Percentiles rank a stretch among this genome's conserved stretches.
phyloP scores from a whole-genome alignment of 2,113 vertebrate species.

The Prochilodus magdalenae region DNA sequence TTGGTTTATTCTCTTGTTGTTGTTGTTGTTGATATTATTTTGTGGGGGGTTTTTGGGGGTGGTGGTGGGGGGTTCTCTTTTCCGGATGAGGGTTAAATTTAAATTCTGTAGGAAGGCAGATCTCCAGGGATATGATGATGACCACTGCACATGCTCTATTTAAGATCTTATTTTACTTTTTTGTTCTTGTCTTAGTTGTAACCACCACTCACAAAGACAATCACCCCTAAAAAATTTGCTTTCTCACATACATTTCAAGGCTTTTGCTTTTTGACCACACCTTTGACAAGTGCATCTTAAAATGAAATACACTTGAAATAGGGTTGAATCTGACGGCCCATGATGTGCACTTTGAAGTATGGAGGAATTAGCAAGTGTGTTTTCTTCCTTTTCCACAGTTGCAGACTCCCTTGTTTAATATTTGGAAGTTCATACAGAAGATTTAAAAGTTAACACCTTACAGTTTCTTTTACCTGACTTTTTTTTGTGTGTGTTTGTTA shows the following conservation, averaged over 20 bases:
- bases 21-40: too few species aligned
- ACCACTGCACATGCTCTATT: neutral
- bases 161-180: neutral
- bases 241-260: neutral
- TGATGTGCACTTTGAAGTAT: neutral
- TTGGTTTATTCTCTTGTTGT: too few species aligned
- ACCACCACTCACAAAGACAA: neutral
- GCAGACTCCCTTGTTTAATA: neutral
- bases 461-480: neutral
- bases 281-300: neutral
- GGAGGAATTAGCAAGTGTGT: neutral
- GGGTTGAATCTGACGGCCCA: neutral
- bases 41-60: too few species aligned
- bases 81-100: neutral
- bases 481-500: slow-evolving; percentile 7
- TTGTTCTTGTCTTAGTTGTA: too few species aligned
- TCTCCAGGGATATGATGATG: neutral
- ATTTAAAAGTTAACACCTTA: neutral
- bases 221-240: neutral
- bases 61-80: too few species aligned
- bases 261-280: neutral
- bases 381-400: neutral
- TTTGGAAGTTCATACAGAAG: neutral
- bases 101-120: neutral
- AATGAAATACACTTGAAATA: neutral